phyloP scores from a whole-genome alignment of 1,140 invertebrate species.

The Manduca sexta region DNA sequence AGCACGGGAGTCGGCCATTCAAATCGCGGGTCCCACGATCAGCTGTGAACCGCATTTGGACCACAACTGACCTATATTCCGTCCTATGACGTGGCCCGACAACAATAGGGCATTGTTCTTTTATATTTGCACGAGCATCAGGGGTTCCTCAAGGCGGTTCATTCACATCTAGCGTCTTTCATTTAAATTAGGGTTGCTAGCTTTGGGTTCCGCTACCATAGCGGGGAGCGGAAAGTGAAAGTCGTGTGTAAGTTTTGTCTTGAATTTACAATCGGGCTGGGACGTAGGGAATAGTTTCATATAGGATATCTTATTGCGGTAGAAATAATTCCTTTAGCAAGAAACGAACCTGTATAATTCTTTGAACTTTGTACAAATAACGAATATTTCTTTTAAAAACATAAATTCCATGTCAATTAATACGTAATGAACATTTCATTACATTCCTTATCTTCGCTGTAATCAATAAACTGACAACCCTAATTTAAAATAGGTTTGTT shows the following conservation, averaged over 20 bases:
- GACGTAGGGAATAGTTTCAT: too few species aligned
- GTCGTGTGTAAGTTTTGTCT: not conserved
- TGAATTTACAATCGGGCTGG: too few species aligned
- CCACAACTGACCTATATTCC: slow-evolving; percentile 59
- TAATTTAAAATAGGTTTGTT: slow-evolving; percentile 40
- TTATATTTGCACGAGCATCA: slow-evolving; percentile 59
- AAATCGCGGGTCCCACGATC: slow-evolving; percentile 42
- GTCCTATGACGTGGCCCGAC: slow-evolving; percentile 52
- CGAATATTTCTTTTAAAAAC: too few species aligned
- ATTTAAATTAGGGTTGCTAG: slow-evolving; percentile 30
- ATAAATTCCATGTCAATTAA: too few species aligned
- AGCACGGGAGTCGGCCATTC: slow-evolving; percentile 36
- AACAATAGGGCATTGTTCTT: slow-evolving; percentile 68
- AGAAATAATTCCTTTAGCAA: too few species aligned
- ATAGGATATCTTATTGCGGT: too few species aligned
- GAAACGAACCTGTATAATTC: too few species aligned
- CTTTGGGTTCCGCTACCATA: not conserved
- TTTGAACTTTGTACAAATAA: too few species aligned
- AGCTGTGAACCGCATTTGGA: slow-evolving; percentile 58
- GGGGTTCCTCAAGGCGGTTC: slow-evolving; percentile 60
- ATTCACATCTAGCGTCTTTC: slow-evolving; percentile 58
- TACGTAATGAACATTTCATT: too few species aligned
- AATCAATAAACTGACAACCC: not conserved
- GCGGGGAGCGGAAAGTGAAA: not conserved
- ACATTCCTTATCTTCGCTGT: not conserved